These are phyloP conservation scores for Varecia variegata DNA, from an alignment of 2,797 vertebrate genomes.

Conservation along the genomic window DNA sequence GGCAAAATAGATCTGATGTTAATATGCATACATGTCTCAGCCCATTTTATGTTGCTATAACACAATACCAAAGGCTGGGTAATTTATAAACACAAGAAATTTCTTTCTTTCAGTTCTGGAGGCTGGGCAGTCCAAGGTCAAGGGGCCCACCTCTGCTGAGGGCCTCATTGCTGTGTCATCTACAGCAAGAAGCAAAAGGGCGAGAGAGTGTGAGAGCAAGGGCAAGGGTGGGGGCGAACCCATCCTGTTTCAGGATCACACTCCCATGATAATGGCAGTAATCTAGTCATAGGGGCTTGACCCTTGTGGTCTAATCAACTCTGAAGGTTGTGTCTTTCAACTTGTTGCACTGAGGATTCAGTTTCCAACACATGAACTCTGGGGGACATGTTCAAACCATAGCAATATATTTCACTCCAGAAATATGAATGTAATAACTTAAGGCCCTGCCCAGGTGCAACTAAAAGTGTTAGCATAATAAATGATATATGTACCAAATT, in stretches of 20 bases:
- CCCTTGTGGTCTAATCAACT: not conserved
- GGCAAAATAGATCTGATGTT: not conserved
- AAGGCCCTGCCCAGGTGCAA: not conserved
- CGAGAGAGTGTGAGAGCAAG: not conserved
- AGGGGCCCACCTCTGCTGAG: not conserved
- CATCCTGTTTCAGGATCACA: not conserved
- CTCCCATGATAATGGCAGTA: too few species aligned
- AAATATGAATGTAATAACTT: not conserved
- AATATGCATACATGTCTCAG: not conserved
- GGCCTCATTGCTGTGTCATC: not conserved
- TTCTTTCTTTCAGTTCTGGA: not conserved
- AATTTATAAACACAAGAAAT: not conserved
- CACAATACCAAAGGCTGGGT: not conserved
- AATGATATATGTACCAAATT: not conserved
- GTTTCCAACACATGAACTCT: not conserved
- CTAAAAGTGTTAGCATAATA: not conserved
- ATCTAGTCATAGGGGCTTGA: not conserved
- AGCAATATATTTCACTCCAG: not conserved
- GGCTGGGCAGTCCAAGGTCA: not conserved
- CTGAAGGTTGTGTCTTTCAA: not conserved
- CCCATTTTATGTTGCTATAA: not conserved
- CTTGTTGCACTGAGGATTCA: not conserved
- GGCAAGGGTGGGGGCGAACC: not conserved
- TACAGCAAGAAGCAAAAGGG: not conserved
- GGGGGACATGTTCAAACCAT: not conserved